A percentile compares a stretch with the other conserved stretches of the same genome.
Evolutionary conservation across 2,797 vertebrate species (phyloP).

Genomic region (Pipistrellus pygmaeus): DNA sequence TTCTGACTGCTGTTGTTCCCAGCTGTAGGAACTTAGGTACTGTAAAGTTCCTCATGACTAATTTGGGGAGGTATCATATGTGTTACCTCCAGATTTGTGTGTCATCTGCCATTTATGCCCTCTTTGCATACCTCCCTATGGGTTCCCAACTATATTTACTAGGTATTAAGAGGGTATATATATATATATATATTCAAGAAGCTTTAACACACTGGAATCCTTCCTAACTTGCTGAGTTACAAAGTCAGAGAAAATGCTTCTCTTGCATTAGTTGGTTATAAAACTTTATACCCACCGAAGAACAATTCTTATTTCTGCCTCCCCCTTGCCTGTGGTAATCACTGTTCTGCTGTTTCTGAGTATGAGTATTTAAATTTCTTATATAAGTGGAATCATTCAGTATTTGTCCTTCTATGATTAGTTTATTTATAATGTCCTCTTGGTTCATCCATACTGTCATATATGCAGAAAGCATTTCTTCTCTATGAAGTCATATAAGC

Average conservation of each 20-base stretch:
- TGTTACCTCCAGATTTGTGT: not conserved
- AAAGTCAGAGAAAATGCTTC: not conserved
- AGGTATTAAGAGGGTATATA: too few species aligned
- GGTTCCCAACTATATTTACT: not conserved
- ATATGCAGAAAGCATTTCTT: not conserved
- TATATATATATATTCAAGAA: not conserved
- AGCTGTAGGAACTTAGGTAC: not conserved
- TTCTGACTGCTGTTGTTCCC: not conserved
- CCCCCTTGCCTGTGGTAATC: not conserved
- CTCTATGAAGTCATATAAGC: not conserved
- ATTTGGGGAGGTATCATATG: not conserved
- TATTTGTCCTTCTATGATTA: not conserved
- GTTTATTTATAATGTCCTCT: not conserved
- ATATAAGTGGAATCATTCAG: not conserved
- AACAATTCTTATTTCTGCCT: not conserved
- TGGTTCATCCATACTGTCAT: not conserved
- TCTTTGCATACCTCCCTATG: not conserved
- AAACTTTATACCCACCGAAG: not conserved
- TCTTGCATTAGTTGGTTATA: constrained; percentile 67
- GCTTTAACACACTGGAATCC: not conserved
- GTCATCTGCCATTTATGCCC: not conserved
- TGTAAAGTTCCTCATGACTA: not conserved
- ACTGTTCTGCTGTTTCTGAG: not conserved
- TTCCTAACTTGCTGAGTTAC: not conserved
- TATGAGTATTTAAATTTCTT: not conserved